Conservation (phyloP, 2,797 vertebrate species). For the Oreochromis mossambicus region DNA sequence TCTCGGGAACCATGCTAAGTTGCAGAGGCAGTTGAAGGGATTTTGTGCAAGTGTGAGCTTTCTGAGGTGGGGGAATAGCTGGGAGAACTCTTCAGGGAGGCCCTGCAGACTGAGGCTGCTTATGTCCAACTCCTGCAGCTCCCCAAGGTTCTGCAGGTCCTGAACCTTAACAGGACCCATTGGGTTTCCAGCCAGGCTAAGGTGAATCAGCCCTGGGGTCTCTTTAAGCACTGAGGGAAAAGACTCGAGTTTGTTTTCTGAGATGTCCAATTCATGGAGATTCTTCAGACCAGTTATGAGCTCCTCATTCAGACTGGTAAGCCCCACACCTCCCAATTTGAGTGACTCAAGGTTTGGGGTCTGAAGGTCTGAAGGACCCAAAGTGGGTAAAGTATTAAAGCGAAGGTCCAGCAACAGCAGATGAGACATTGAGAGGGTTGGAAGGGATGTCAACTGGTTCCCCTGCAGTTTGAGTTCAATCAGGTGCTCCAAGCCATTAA, state of each 20-base stretch:
- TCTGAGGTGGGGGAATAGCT: slow-evolving; percentile 81
- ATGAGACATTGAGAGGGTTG: slow-evolving; percentile 79
- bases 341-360: slow-evolving; percentile 87
- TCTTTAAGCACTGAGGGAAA: slow-evolving; percentile 78
- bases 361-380: slow-evolving; percentile 76
- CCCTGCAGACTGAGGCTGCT: slow-evolving; percentile 88
- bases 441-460: slow-evolving; percentile 82
- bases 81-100: slow-evolving; percentile 83
- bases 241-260: slow-evolving; percentile 81
- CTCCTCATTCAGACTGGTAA: slow-evolving; percentile 79
- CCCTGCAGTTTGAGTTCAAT: slow-evolving; percentile 93
- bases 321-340: slow-evolving; percentile 83
- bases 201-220: slow-evolving; percentile 79
- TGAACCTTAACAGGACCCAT: slow-evolving; percentile 81
- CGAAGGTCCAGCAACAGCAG: slow-evolving; percentile 92
- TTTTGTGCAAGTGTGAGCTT: slow-evolving; percentile 85
- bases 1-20: slow-evolving; percentile 87
- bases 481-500: slow-evolving; percentile 81
- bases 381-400: slow-evolving; percentile 79
- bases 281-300: slow-evolving; percentile 82
- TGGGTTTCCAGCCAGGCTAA: slow-evolving; percentile 85
- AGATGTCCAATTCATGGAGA: slow-evolving; percentile 90
- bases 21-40: slow-evolving; percentile 95
- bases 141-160: slow-evolving; percentile 80
- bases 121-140: slow-evolving; percentile 88